Percentiles rank a stretch among this genome's conserved stretches.
phyloP scores from a whole-genome alignment of 2,113 vertebrate genomes.

The Bufo gargarizans region DNA sequence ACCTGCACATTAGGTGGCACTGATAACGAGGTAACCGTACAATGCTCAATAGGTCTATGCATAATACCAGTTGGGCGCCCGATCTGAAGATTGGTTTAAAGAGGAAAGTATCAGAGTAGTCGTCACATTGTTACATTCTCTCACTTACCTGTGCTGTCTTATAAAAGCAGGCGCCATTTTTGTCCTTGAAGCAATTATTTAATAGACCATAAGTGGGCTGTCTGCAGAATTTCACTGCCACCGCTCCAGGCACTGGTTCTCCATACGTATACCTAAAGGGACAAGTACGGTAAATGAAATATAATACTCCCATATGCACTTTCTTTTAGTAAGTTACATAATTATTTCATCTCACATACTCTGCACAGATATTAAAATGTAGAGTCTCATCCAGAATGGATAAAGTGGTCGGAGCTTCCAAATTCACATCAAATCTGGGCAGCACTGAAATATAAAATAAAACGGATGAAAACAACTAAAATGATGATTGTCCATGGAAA shows the following conservation, averaged over 20 bases:
- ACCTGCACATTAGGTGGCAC: too few species aligned
- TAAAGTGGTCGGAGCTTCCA: neutral
- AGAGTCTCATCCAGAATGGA: neutral
- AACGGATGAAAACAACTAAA: neutral
- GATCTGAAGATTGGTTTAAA: too few species aligned
- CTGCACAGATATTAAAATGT: neutral
- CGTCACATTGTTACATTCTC: neutral
- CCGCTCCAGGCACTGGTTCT: neutral
- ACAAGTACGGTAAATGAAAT: neutral
- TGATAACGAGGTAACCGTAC: too few species aligned
- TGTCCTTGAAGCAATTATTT: neutral
- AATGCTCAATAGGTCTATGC: too few species aligned
- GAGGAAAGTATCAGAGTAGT: neutral
- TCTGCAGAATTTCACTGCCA: neutral
- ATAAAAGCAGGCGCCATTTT: neutral
- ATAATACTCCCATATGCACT: neutral
- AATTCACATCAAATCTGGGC: neutral
- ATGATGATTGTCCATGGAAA: neutral
- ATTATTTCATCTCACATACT: neutral
- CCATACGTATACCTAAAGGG: neutral
- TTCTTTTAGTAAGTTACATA: neutral
- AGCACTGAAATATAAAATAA: neutral
- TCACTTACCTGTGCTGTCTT: neutral
- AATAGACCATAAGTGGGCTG: neutral
- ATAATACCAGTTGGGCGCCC: too few species aligned